phyloP scores from a whole-genome alignment of 2,888 invertebrate genomes.

The Dryocosmus kuriphilus region DNA sequence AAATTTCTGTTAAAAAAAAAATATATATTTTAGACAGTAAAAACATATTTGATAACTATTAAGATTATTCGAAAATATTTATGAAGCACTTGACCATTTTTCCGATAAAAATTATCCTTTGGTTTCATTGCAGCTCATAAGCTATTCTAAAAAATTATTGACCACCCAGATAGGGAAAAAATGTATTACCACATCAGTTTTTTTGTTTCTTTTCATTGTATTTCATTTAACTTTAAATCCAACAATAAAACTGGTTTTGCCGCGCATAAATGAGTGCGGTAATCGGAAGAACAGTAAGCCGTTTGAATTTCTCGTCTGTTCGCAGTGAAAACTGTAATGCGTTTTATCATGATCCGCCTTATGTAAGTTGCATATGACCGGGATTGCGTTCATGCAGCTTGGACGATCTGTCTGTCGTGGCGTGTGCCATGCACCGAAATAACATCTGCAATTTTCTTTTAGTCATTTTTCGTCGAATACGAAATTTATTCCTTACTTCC shows the following conservation, averaged over 20 bases:
- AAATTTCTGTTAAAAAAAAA: too few species aligned
- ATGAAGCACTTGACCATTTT: too few species aligned
- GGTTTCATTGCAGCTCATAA: too few species aligned
- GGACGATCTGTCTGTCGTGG: background rate
- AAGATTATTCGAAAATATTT: too few species aligned
- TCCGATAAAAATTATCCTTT: too few species aligned
- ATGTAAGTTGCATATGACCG: background rate
- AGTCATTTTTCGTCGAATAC: background rate
- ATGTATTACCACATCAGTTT: too few species aligned
- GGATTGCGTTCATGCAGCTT: background rate
- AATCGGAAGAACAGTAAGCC: background rate
- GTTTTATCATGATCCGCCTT: conserved; percentile 2
- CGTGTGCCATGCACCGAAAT: background rate
- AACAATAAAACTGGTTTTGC: background rate
- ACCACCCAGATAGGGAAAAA: background rate
- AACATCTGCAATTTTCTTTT: background rate
- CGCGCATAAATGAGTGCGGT: background rate
- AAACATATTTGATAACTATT: too few species aligned
- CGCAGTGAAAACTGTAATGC: conserved; percentile 7
- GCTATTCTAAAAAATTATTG: background rate
- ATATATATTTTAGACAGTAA: too few species aligned
- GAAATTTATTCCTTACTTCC: conserved; percentile 1
- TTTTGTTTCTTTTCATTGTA: background rate
- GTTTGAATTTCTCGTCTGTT: background rate
- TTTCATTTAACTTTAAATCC: background rate